These are phyloP conservation scores for Choloepus didactylus DNA, from an alignment of 2,797 vertebrate species.

Conservation along the genomic window DNA sequence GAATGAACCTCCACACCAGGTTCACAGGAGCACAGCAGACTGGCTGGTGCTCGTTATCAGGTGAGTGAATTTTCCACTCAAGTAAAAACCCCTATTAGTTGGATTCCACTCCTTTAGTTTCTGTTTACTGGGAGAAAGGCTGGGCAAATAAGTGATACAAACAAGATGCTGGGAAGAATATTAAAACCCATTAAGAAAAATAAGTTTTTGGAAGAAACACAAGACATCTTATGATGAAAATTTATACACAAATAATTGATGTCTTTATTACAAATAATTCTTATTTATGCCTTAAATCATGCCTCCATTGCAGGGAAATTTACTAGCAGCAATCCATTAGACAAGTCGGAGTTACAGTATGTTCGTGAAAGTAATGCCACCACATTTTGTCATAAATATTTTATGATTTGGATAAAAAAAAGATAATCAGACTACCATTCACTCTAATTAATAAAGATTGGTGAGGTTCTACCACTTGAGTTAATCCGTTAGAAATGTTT, in stretches of 20 bases:
- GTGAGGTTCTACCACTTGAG: background rate
- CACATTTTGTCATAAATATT: background rate
- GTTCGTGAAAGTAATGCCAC: background rate
- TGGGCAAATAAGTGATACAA: background rate
- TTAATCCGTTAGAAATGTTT: too few relatives aligned
- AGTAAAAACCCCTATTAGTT: background rate
- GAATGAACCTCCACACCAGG: background rate
- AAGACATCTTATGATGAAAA: background rate
- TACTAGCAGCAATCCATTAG: background rate
- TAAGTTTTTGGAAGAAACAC: background rate
- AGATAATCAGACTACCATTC: background rate
- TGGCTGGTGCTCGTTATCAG: background rate
- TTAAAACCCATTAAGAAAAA: background rate
- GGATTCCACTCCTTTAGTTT: background rate
- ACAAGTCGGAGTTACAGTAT: rapidly evolving
- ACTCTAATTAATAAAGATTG: background rate
- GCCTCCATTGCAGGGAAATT: background rate
- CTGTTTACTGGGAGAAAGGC: background rate
- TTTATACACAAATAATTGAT: background rate
- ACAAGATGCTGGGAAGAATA: background rate
- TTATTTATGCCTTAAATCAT: background rate
- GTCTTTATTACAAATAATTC: background rate
- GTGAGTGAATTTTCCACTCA: background rate
- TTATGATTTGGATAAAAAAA: background rate
- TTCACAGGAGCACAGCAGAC: rapidly evolving